Base-by-base conservation (phyloP, 1,140 invertebrate species). In the Lasioglossum albipes region DNA sequence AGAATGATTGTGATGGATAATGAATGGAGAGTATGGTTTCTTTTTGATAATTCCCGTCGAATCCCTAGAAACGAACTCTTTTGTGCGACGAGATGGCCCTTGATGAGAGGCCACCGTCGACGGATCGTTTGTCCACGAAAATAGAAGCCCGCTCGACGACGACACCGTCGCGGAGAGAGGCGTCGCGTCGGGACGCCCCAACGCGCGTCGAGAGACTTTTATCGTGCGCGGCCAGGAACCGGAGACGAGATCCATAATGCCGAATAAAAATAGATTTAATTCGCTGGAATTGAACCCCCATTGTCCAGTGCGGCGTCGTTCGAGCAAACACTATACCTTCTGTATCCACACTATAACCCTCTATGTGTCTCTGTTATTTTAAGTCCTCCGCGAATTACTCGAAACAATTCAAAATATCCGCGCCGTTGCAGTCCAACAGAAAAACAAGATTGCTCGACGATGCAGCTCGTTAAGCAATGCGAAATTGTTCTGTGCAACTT, bases 81-180 rank as follows among this genome's bases (percentile, higher is more conserved):
- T 80, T 62, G 78, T 69, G 36, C 22, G 42, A 52, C 57, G 18
- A 27, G 49, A 81, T 27, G 42, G 79, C 64, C 72, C 73, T 77
- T 62, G 72, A 62, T 62, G 72, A 62, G 74, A 61, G 49, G 54
- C 36, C 42, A 42, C 3, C 83, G 65, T 81, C 71, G 76, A 65
- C 42, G 65, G 67, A 70, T 81, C 70, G 68, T 82, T 62, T 70
- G 79, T 78, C 66, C 61, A 85, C 79, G 62, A 79, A 84, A 84
- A 82, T 86, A 79, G 81, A 84, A 78, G 41, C 82, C 18, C 69
- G 74, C 18, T 20, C 27, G 45, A 65, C 27, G 41, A 27, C 18
- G 52, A 6, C 52, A 73, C 64, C 42, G 66, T 61, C 45, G 70
- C 52, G 31, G 45, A 27, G 61, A 52, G 45, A 18, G 59, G 20